Evolutionary conservation across 2,797 vertebrate species (phyloP).

Genomic region (Chelon labrosus): DNA sequence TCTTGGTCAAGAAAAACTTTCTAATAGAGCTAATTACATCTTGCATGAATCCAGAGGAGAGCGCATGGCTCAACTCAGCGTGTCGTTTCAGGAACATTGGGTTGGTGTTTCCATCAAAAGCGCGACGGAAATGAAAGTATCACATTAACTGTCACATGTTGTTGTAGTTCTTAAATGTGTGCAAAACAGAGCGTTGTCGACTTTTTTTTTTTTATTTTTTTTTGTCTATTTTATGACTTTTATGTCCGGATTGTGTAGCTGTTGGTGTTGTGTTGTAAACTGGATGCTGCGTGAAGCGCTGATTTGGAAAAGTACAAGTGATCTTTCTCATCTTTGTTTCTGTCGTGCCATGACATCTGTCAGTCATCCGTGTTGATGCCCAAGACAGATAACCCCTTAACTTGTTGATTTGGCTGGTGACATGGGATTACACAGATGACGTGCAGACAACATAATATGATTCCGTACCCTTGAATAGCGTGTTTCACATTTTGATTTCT

Average conservation of each 20-base stretch:
- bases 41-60: not conserved
- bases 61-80: constrained; percentile 11
- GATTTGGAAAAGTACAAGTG: accelerated
- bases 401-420: not conserved
- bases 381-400: not conserved
- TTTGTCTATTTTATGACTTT: too few relatives aligned
- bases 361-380: not conserved
- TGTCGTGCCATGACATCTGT: not conserved
- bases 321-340: not conserved
- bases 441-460: not conserved
- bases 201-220: too few relatives aligned
- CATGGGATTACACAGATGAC: not conserved
- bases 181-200: too few relatives aligned
- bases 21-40: not conserved
- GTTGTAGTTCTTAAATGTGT: not conserved
- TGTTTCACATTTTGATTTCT: not conserved
- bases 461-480: not conserved
- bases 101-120: not conserved
- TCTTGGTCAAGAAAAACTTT: not conserved
- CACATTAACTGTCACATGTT: not conserved
- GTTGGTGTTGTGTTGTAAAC: too few relatives aligned
- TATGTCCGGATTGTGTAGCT: too few relatives aligned
- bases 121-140: too few relatives aligned
- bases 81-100: too few relatives aligned
- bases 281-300: too few relatives aligned